A percentile compares a stretch with the other conserved stretches of the same genome.
These are phyloP conservation scores for Mohoua ochrocephala DNA, from an alignment of 2,113 vertebrate genomes.

Conservation along the genomic window DNA sequence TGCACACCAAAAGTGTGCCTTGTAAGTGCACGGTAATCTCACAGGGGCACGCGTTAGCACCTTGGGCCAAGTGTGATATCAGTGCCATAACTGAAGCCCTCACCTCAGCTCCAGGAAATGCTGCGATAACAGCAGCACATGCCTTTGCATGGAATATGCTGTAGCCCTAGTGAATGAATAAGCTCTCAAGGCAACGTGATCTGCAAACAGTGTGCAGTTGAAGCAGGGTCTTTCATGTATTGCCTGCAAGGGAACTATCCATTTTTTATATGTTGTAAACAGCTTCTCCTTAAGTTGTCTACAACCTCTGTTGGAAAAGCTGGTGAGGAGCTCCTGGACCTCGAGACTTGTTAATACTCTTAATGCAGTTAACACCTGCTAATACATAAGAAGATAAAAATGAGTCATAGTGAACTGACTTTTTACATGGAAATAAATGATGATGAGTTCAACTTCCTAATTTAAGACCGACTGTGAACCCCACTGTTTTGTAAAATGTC, in stretches of 20 bases:
- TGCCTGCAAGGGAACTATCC: background rate
- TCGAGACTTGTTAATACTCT: background rate
- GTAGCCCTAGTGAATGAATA: background rate
- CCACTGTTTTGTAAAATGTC: background rate
- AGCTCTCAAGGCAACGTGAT: background rate
- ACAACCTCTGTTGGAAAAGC: background rate
- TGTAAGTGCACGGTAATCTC: background rate
- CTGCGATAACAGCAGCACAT: background rate
- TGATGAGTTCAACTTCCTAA: background rate
- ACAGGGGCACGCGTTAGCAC: background rate
- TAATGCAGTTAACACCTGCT: background rate
- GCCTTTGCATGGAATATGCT: background rate
- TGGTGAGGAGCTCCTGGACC: background rate
- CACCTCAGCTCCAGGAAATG: background rate
- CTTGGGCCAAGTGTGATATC: background rate
- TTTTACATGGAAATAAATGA: background rate
- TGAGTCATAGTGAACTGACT: background rate
- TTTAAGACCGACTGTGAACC: background rate
- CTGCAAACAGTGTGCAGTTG: background rate
- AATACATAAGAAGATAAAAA: background rate
- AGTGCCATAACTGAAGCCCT: background rate
- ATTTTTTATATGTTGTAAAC: background rate
- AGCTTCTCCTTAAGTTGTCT: background rate
- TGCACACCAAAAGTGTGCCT: background rate
- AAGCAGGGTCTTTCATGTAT: background rate